These are phyloP conservation scores for Clanis bilineata DNA, from an alignment of 2,888 invertebrate species.

Conservation along the genomic window DNA sequence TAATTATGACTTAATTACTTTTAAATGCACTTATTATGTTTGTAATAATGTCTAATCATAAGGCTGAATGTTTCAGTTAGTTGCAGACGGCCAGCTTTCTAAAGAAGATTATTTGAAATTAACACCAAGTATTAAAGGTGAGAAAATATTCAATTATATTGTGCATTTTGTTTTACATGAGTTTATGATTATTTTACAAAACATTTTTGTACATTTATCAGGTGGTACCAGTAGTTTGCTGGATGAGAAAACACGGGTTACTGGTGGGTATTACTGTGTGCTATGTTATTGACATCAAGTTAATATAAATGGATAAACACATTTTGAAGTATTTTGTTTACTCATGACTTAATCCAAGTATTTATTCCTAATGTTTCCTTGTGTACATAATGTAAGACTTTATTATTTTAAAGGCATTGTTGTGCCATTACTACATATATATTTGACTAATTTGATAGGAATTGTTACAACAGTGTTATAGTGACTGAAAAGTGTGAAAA, in stretches of 20 bases:
- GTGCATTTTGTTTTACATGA: conserved; percentile 17
- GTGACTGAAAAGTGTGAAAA: conserved; percentile 20
- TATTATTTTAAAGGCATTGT: background rate
- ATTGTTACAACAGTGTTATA: background rate
- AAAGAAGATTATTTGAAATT: conserved; percentile 73
- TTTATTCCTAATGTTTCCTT: background rate
- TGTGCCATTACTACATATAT: background rate
- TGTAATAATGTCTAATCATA: conserved; percentile 21
- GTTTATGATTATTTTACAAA: conserved; percentile 20
- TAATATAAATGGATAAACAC: background rate
- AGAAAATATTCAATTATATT: conserved; percentile 10
- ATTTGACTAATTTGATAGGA: background rate
- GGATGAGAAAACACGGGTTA: conserved; percentile 51
- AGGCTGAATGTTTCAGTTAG: conserved; percentile 66
- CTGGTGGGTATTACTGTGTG: conserved; percentile 51
- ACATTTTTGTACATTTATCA: conserved; percentile 47
- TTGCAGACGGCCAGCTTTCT: conserved; percentile 73
- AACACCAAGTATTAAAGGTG: conserved; percentile 69
- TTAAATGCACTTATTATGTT: too few relatives aligned
- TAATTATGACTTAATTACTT: conserved; percentile 40
- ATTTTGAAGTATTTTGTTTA: background rate
- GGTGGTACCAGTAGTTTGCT: conserved; percentile 46
- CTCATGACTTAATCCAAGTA: background rate
- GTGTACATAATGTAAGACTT: background rate
- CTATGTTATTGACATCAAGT: conserved; percentile 20